Conservation (phyloP, 1,140 invertebrate species). For the Archivesica marissinica region DNA sequence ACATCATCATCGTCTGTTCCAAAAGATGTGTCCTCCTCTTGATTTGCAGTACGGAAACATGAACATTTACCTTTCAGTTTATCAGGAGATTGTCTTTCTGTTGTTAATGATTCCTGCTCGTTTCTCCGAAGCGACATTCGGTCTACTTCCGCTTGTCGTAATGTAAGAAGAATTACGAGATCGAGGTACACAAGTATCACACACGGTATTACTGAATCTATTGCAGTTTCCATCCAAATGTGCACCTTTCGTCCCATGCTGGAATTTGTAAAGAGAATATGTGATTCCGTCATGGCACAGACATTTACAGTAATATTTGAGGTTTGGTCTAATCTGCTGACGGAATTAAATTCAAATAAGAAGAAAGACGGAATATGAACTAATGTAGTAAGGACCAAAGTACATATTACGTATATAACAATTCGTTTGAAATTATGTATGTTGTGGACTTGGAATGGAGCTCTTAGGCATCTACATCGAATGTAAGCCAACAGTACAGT, state of each 20-base stretch:
- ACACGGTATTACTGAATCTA: slow-evolving; percentile 31
- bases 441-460: slow-evolving; percentile 4
- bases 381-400: background rate
- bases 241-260: slow-evolving; percentile 20
- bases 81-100: background rate
- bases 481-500: slow-evolving; percentile 48
- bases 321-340: background rate
- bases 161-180: slow-evolving; percentile 19
- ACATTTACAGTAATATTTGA: background rate
- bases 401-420: background rate
- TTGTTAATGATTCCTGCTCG: background rate
- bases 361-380: slow-evolving; percentile 26
- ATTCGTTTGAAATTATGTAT: background rate
- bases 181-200: background rate
- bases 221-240: background rate
- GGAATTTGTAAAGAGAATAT: background rate
- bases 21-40: background rate
- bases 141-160: background rate
- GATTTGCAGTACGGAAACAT: background rate
- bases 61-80: background rate
- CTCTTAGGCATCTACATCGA: slow-evolving; percentile 10
- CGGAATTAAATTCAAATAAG: background rate
- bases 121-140: background rate
- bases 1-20: background rate
- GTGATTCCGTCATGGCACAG: background rate